These are phyloP conservation scores for Odocoileus hemionus DNA, from an alignment of 2,113 vertebrate species.

Conservation along the genomic window DNA sequence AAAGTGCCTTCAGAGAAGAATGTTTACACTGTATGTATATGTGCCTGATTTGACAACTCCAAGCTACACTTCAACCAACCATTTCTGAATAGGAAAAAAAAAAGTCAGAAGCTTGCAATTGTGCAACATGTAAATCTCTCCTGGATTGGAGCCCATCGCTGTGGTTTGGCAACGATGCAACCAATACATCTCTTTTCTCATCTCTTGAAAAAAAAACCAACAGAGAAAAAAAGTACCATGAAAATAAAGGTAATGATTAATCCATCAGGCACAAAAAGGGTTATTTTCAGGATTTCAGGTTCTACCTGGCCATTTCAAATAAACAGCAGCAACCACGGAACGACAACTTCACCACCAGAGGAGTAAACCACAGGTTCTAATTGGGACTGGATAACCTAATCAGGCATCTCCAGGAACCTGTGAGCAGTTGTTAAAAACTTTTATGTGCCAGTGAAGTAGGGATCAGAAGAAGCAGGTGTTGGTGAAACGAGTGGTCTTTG, in stretches of 20 bases:
- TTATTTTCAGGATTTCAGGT: slow-evolving; percentile 37
- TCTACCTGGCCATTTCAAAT: slow-evolving; percentile 62
- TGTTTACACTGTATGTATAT: background rate
- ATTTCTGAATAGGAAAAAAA: background rate
- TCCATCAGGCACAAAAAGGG: slow-evolving; percentile 47
- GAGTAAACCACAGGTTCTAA: slow-evolving; percentile 71
- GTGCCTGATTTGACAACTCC: background rate
- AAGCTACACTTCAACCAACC: slow-evolving; percentile 31
- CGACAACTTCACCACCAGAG: slow-evolving; percentile 65
- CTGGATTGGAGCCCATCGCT: slow-evolving; percentile 69
- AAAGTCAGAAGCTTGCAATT: slow-evolving; percentile 39
- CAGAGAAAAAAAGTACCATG: slow-evolving; percentile 38
- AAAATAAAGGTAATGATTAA: slow-evolving; percentile 79
- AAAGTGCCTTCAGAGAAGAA: background rate
- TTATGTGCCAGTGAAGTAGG: slow-evolving; percentile 67
- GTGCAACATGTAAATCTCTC: slow-evolving; percentile 63
- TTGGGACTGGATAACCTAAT: slow-evolving; percentile 69
- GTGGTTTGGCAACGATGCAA: slow-evolving; percentile 61
- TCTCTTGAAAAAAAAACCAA: slow-evolving; percentile 15
- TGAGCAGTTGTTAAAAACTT: slow-evolving; percentile 58
- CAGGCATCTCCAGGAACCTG: slow-evolving; percentile 57
- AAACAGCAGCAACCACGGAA: slow-evolving; percentile 51
- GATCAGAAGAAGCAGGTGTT: slow-evolving; percentile 56
- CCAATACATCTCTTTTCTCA: slow-evolving; percentile 56
- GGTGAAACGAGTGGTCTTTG: background rate